Evolutionary conservation across 2,797 vertebrate genomes (phyloP).

Genomic region (Mastacembelus armatus): DNA sequence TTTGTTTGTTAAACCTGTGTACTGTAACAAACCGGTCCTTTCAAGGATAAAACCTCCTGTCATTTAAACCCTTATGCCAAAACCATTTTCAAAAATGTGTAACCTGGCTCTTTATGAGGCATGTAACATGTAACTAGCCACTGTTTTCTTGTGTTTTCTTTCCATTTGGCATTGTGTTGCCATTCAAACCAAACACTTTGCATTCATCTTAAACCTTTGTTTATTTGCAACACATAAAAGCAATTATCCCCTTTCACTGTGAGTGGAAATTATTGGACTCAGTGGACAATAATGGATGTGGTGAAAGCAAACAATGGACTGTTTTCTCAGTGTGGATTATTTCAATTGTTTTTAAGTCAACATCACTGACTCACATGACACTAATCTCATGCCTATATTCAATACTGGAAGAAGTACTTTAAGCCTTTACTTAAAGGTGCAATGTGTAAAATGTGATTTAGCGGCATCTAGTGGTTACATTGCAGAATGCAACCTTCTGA

Average conservation of each 20-base stretch:
- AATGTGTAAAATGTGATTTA: no score
- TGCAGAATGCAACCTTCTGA: no score
- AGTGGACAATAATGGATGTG: conserved; percentile 8
- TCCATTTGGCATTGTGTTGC: conserved; percentile 4
- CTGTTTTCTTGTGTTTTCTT: not conserved
- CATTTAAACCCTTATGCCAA: not conserved
- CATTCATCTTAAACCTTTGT: conserved; percentile 21
- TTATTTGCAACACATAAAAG: conserved; percentile 29
- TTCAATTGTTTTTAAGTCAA: conserved; percentile 5
- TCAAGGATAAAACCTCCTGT: not conserved
- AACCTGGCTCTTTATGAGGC: no score
- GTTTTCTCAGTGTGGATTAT: conserved; percentile 10
- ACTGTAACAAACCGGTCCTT: conserved; percentile 17
- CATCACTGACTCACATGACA: conserved; percentile 21
- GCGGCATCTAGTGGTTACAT: no score
- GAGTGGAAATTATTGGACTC: conserved; percentile 10
- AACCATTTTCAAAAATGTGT: not conserved
- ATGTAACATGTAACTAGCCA: no score
- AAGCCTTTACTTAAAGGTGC: no score
- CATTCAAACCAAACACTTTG: conserved; percentile 18
- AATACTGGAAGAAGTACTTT: no score
- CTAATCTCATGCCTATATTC: no score
- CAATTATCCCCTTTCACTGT: conserved; percentile 9
- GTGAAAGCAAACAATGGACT: conserved; percentile 12
- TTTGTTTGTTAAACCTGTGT: conserved; percentile 1